Evolutionary conservation across 2,888 invertebrate species (phyloP).

Genomic region (Dasypogon diadema): DNA sequence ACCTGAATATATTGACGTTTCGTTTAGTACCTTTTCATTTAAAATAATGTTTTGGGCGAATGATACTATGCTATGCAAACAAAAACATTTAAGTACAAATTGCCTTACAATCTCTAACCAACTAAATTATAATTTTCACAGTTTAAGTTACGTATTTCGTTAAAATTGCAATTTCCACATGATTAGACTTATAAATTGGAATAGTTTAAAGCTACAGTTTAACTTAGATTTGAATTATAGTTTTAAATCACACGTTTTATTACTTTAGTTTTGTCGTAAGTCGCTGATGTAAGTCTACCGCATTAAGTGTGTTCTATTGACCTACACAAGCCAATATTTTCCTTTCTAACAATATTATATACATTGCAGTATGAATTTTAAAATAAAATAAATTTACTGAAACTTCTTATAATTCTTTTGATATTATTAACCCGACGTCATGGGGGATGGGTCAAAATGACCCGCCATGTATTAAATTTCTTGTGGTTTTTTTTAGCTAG

Average conservation of each 20-base stretch:
- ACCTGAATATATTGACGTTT: neutral
- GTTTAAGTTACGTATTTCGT: slow-evolving; percentile 54
- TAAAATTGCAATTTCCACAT: slow-evolving; percentile 50
- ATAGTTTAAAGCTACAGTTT: slow-evolving; percentile 43
- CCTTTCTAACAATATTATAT: no score
- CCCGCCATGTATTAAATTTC: no score
- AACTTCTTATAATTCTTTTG: no score
- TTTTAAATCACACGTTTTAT: slow-evolving; percentile 9
- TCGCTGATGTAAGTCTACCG: no score
- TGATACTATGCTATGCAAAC: slow-evolving; percentile 48
- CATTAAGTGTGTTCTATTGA: no score
- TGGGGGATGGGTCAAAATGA: no score
- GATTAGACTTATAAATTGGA: slow-evolving; percentile 22
- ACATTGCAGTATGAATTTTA: no score
- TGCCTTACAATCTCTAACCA: slow-evolving; percentile 46
- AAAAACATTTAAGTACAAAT: slow-evolving; percentile 54
- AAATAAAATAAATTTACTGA: no score
- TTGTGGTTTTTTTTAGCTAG: no score
- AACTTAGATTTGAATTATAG: slow-evolving; percentile 18
- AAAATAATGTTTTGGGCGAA: slow-evolving; percentile 21
- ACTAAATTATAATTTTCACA: slow-evolving; percentile 54
- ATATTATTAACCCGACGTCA: no score
- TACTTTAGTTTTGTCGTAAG: neutral
- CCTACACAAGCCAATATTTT: no score
- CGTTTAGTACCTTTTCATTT: slow-evolving; percentile 12